Evolutionary conservation across 1,140 invertebrate genomes (phyloP).

Genomic region (Drosophila nebulosa): DNA sequence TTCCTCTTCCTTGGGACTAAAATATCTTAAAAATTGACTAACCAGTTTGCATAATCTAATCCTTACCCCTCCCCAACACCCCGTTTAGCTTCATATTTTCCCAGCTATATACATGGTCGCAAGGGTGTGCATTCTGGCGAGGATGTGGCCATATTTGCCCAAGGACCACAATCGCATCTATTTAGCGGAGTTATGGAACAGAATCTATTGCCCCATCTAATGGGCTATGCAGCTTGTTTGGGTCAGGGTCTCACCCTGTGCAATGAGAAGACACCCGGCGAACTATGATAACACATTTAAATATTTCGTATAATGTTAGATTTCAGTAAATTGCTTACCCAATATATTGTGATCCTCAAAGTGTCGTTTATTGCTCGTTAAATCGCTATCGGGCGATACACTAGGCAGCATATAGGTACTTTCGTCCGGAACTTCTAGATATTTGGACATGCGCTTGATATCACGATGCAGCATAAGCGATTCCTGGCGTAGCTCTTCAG

Average conservation of each 20-base stretch:
- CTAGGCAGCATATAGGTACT: conserved; percentile 70
- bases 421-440: conserved; percentile 70
- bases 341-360: conserved; percentile 79
- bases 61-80: background rate
- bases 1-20: no score
- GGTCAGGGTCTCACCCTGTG: conserved; percentile 65
- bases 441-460: conserved; percentile 83
- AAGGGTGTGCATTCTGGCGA: conserved; percentile 86
- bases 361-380: conserved; percentile 44
- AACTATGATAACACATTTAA: no score
- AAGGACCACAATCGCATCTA: conserved; percentile 86
- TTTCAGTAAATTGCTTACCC: conserved; percentile 24
- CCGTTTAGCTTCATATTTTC: conserved; percentile 68
- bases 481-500: conserved; percentile 88
- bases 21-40: no score
- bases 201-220: conserved; percentile 87
- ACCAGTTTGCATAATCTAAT: no score
- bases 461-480: conserved; percentile 88
- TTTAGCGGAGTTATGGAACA: conserved; percentile 90
- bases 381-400: conserved; percentile 79
- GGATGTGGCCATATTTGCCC: conserved; percentile 85
- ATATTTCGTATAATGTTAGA: background rate
- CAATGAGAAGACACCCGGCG: conserved; percentile 1
- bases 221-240: conserved; percentile 85
- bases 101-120: conserved; percentile 80